Evolutionary conservation across 2,888 invertebrate species (phyloP).

Genomic region (Polyommatus icarus): DNA sequence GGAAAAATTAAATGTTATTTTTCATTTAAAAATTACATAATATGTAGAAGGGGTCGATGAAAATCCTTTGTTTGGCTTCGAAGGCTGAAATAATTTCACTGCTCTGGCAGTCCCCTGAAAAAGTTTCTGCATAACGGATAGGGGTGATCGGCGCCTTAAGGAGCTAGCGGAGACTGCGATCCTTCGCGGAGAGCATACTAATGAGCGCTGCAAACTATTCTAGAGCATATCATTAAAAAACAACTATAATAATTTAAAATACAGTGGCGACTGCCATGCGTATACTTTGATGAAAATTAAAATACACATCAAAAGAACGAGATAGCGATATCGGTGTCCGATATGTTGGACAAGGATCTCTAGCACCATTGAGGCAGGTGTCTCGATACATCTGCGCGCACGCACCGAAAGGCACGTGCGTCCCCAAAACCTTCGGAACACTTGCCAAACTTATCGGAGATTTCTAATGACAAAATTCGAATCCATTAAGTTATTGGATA

Average conservation of each 20-base stretch:
- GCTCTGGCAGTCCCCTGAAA: neutral
- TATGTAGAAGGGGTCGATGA: neutral
- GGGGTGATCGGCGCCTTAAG: neutral
- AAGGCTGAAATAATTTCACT: neutral
- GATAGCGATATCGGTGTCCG: conserved; percentile 49
- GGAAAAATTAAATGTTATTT: neutral
- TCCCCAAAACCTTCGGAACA: conserved; percentile 55
- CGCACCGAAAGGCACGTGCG: conserved; percentile 73
- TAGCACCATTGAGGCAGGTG: conserved; percentile 67
- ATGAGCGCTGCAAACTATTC: conserved; percentile 66
- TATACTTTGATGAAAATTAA: conserved; percentile 67
- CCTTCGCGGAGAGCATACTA: conserved; percentile 63
- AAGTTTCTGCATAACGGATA: neutral
- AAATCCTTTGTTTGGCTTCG: neutral
- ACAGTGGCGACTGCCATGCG: conserved; percentile 59
- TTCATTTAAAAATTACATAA: neutral
- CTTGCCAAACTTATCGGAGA: conserved; percentile 45
- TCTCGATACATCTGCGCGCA: conserved; percentile 74
- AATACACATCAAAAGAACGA: conserved; percentile 56
- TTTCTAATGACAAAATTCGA: conserved; percentile 46
- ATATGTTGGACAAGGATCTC: conserved; percentile 56
- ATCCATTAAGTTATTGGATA: conserved; percentile 40
- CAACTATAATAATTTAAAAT: conserved; percentile 72
- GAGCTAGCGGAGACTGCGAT: conserved; percentile 34
- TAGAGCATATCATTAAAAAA: conserved; percentile 70